Conservation (phyloP, 2,113 vertebrate species). For the Poicephalus gulielmi region DNA sequence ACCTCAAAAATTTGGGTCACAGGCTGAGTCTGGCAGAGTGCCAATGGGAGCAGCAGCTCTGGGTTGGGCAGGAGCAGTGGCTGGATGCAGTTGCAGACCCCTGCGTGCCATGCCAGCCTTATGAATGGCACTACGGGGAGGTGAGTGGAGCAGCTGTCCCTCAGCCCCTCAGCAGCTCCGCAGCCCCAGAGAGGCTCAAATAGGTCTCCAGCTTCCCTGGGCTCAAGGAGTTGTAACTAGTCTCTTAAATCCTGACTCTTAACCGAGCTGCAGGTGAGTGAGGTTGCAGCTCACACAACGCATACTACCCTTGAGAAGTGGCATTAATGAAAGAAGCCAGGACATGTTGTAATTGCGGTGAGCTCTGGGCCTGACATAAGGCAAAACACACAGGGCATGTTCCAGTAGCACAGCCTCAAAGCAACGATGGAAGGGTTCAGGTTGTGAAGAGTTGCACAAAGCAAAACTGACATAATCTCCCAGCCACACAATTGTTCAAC, state of each 20-base stretch:
- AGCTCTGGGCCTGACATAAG: neutral
- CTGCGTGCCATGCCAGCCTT: accelerated
- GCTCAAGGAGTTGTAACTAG: neutral
- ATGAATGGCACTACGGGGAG: accelerated
- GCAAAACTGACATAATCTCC: neutral
- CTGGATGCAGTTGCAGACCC: neutral
- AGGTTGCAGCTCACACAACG: accelerated
- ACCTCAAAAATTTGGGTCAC: accelerated
- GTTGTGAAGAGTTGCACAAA: neutral
- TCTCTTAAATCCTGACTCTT: neutral
- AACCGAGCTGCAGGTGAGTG: accelerated
- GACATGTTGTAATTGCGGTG: accelerated
- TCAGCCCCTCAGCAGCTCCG: accelerated
- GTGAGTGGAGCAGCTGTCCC: neutral
- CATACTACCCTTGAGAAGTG: accelerated
- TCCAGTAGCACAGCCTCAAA: accelerated
- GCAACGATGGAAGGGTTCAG: accelerated
- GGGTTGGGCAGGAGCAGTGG: accelerated
- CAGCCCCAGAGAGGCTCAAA: accelerated
- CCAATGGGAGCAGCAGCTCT: neutral
- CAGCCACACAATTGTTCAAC: neutral
- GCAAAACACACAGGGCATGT: accelerated
- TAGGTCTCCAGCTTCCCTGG: neutral
- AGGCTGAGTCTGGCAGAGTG: neutral
- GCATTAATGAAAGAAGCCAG: neutral